These are phyloP conservation scores for Polymixis flavicincta DNA, from an alignment of 2,888 invertebrate species.

Conservation along the genomic window DNA sequence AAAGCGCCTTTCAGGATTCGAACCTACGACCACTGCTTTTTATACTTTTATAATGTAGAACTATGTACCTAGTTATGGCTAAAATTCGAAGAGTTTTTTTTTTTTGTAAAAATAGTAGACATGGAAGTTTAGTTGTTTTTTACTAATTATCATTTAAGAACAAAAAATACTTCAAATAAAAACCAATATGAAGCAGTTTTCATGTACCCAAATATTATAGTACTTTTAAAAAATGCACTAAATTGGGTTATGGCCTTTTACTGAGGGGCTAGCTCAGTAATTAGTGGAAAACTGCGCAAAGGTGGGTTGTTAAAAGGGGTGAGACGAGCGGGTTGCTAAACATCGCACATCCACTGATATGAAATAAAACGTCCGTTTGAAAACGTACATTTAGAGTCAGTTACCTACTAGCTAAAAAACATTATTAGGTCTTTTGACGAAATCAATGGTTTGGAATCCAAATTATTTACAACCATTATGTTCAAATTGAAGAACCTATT, in stretches of 20 bases:
- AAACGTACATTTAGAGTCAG: neutral
- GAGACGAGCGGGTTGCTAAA: slow-evolving; percentile 78
- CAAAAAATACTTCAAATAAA: neutral
- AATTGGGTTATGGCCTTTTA: slow-evolving; percentile 68
- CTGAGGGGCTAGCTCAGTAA: slow-evolving; percentile 71
- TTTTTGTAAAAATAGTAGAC: too few species aligned
- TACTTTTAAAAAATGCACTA: neutral
- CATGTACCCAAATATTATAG: neutral
- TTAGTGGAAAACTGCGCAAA: slow-evolving; percentile 83
- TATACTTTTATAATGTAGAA: too few species aligned
- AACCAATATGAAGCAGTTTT: neutral
- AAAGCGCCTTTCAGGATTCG: too few species aligned
- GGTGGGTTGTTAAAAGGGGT: slow-evolving; percentile 87
- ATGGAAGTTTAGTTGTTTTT: too few species aligned
- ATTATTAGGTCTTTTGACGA: neutral
- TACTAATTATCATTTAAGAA: too few species aligned
- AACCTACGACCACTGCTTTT: too few species aligned
- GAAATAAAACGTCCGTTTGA: slow-evolving; percentile 32
- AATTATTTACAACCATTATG: neutral
- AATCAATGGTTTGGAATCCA: neutral
- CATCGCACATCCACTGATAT: slow-evolving; percentile 69
- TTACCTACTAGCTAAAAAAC: neutral
- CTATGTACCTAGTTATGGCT: neutral
- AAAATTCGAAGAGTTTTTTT: too few species aligned
- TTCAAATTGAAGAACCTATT: neutral